Evolutionary conservation across 64 coral and sea anemone genomes (phyloP).

Genomic region (Dendrophyllia cribrosa): DNA sequence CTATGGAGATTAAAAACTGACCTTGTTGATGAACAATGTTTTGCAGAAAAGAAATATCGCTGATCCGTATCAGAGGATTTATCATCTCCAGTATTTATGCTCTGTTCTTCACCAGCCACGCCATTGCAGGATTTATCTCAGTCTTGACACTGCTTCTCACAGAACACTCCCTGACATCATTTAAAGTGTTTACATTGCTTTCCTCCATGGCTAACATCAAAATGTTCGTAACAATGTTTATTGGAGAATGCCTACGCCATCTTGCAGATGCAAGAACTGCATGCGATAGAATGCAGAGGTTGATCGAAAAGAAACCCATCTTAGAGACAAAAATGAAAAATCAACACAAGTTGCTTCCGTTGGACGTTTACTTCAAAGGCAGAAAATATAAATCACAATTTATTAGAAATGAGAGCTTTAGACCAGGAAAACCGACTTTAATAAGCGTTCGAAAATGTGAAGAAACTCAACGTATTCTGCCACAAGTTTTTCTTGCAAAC

Average conservation of each 20-base stretch:
- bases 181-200: conserved; percentile 69
- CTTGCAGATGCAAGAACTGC: neutral
- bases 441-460: neutral
- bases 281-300: neutral
- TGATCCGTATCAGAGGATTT: conserved; percentile 37
- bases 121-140: conserved; percentile 34
- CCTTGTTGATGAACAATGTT: no score
- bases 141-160: conserved; percentile 49
- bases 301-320: neutral
- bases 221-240: neutral
- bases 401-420: neutral
- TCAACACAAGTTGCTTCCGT: neutral
- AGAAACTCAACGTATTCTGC: neutral
- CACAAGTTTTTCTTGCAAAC: neutral
- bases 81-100: conserved; percentile 37
- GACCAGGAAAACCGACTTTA: neutral
- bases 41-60: conserved; percentile 37
- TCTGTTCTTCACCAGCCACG: neutral
- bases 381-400: neutral
- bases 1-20: no score
- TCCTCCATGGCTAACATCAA: neutral
- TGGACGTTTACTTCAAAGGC: neutral
- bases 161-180: conserved; percentile 40
- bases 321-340: neutral
- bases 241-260: neutral